Percentiles rank a stretch among this genome's conserved stretches.
These are phyloP conservation scores for Speoplatyrhinus poulsoni DNA, from an alignment of 2,113 vertebrate genomes.

Conservation along the genomic window DNA sequence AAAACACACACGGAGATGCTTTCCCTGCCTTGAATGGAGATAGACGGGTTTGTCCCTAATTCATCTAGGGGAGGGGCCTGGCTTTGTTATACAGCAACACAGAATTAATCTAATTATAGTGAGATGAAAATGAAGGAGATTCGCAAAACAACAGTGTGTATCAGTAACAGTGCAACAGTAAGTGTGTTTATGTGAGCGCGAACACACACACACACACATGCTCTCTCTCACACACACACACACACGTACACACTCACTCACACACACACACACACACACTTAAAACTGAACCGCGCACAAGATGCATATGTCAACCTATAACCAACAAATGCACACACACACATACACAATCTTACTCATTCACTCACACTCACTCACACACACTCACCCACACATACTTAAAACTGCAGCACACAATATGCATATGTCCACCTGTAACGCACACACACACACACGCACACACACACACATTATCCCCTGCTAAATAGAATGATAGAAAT, in stretches of 20 bases:
- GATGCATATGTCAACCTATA: constrained; percentile 24
- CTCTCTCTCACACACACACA: background rate
- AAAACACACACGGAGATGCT: constrained; percentile 89
- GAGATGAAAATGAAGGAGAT: constrained; percentile 91
- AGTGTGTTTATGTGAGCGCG: background rate
- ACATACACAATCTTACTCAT: background rate
- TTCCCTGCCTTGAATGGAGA: constrained; percentile 90
- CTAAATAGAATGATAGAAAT: constrained; percentile 56
- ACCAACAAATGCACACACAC: background rate
- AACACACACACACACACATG: background rate
- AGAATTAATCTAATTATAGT: constrained; percentile 98
- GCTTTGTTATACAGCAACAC: constrained; percentile 82
- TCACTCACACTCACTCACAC: background rate
- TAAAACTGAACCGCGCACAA: background rate
- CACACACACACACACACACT: background rate
- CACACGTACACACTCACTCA: background rate
- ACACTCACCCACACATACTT: background rate
- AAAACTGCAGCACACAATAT: no score
- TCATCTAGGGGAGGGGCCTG: constrained; percentile 84
- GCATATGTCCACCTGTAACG: no score
- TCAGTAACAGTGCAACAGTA: no score
- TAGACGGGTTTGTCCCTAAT: constrained; percentile 91
- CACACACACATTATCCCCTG: constrained; percentile 36
- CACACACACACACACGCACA: background rate
- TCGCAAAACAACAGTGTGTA: constrained; percentile 38